A percentile compares a stretch with the other conserved stretches of the same genome.
Conservation (phyloP, 2,113 vertebrate species). For the Pygoscelis adeliae region DNA sequence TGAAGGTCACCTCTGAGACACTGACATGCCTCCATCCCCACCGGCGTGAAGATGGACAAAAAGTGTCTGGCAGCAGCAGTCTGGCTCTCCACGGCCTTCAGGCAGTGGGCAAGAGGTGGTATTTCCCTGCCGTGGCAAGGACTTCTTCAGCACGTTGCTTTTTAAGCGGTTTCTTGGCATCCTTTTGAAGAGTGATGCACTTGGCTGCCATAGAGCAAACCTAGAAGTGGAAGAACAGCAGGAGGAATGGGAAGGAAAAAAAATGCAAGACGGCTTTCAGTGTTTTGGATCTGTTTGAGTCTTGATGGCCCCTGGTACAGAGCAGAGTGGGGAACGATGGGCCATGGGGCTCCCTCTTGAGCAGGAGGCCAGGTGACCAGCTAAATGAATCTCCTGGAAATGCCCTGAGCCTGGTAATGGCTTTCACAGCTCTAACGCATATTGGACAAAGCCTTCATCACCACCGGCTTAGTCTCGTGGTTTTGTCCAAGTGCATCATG, state of each 20-base stretch:
- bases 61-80: neutral
- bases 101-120: neutral
- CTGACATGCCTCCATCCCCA: fast-evolving
- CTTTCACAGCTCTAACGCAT: neutral
- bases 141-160: neutral
- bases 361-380: neutral
- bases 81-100: neutral
- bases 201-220: neutral
- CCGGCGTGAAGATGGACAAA: neutral
- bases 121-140: fast-evolving
- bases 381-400: neutral
- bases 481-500: neutral
- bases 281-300: neutral
- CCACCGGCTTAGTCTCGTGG: neutral
- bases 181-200: neutral
- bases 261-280: neutral
- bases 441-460: neutral
- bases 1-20: neutral
- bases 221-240: neutral
- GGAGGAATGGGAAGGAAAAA: neutral
- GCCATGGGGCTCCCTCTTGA: neutral
- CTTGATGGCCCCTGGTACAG: neutral
- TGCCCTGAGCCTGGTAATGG: neutral
- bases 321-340: neutral
- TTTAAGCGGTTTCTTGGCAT: neutral